phyloP scores from a whole-genome alignment of 1,140 invertebrate genomes.

The Steinernema feltiae region DNA sequence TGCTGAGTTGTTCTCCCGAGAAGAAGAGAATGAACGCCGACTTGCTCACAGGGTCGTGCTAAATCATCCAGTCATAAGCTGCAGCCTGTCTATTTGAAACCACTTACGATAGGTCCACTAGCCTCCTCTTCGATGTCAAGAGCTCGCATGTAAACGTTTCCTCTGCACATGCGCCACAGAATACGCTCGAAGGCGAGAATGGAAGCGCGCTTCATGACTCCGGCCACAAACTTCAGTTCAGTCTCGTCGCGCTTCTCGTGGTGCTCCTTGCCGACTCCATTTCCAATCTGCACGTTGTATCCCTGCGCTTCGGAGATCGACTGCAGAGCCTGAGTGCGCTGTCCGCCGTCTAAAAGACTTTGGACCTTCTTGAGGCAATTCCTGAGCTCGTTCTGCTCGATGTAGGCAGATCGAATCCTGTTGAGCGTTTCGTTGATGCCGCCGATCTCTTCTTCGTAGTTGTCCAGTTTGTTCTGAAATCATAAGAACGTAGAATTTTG shows the following conservation, averaged over 20 bases:
- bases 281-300: constrained; percentile 8
- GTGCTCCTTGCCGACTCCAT: constrained; percentile 2
- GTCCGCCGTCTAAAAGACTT: constrained; percentile 31
- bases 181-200: constrained; percentile 49
- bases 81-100: neutral
- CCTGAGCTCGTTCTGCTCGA: constrained; percentile 44
- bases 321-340: constrained; percentile 16
- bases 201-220: constrained; percentile 38
- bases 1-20: constrained; percentile 62
- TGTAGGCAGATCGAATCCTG: constrained; percentile 34
- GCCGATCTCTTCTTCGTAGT: constrained; percentile 45
- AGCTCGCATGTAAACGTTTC: constrained; percentile 49
- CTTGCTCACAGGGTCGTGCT: constrained; percentile 59
- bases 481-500: too few relatives aligned
- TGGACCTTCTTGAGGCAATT: constrained; percentile 44
- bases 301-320: constrained; percentile 21
- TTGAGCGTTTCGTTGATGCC: constrained; percentile 40
- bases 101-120: constrained; percentile 32
- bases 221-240: constrained; percentile 40
- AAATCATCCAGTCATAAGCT: constrained; percentile 30
- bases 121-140: constrained; percentile 39
- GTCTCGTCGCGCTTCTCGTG: constrained; percentile 14
- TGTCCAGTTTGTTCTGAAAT: constrained; percentile 46
- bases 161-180: constrained; percentile 52
- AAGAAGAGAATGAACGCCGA: constrained; percentile 63